These are phyloP conservation scores for Cottoperca gobio DNA, from an alignment of 2,797 vertebrate genomes.

Conservation along the genomic window DNA sequence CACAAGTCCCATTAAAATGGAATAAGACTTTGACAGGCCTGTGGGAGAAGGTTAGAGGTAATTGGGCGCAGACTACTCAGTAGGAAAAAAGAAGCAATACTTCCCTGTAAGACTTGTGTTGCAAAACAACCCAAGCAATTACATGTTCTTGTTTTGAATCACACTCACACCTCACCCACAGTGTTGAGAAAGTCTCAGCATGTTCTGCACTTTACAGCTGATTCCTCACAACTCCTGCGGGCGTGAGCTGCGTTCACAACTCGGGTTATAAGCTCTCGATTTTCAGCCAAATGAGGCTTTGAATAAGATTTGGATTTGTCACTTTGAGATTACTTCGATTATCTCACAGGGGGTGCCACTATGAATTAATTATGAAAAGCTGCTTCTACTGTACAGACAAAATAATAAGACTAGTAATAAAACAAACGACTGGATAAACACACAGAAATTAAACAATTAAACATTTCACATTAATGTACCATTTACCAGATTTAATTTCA, in stretches of 20 bases:
- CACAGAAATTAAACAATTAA: background rate
- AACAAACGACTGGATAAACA: slow-evolving; percentile 3
- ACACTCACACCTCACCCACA: slow-evolving; percentile 29
- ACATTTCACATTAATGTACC: slow-evolving; percentile 18
- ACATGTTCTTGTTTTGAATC: slow-evolving; percentile 35
- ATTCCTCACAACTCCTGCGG: slow-evolving; percentile 35
- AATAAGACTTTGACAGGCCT: slow-evolving; percentile 23
- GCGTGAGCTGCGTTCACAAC: slow-evolving; percentile 20
- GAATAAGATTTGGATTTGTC: slow-evolving; percentile 21
- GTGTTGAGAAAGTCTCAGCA: slow-evolving; percentile 26
- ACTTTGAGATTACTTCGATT: slow-evolving; percentile 29
- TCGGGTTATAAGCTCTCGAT: slow-evolving; percentile 5
- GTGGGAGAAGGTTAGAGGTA: slow-evolving; percentile 26
- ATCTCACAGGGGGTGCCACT: background rate
- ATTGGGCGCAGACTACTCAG: slow-evolving; percentile 26
- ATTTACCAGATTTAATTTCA: slow-evolving; percentile 16
- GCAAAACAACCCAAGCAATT: slow-evolving; percentile 39
- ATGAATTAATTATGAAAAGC: slow-evolving; percentile 17
- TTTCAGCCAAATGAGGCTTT: slow-evolving; percentile 51
- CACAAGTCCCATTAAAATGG: slow-evolving; percentile 36
- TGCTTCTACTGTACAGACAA: background rate
- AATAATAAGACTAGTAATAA: background rate
- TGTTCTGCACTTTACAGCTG: slow-evolving; percentile 46
- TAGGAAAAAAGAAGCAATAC: background rate
- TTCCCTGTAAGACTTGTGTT: slow-evolving; percentile 8